A percentile compares a stretch with the other conserved stretches of the same genome.
These are phyloP conservation scores for Erynnis tages DNA, from an alignment of 2,888 invertebrate species.

Conservation along the genomic window DNA sequence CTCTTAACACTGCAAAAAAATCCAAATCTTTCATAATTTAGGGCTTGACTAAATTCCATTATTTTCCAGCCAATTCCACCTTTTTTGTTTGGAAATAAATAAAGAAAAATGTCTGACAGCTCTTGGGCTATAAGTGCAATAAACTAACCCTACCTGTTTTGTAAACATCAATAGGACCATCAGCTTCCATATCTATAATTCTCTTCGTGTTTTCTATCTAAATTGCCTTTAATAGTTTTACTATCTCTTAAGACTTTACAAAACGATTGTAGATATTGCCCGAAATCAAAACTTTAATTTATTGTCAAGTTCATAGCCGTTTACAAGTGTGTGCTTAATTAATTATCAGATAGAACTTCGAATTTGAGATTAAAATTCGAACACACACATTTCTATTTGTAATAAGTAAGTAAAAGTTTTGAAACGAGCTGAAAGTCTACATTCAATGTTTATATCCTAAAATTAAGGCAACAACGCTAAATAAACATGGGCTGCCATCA, in stretches of 20 bases:
- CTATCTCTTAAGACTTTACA: conserved; percentile 55
- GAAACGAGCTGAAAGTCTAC: conserved; percentile 6
- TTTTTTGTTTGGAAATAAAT: neutral
- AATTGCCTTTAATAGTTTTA: conserved; percentile 67
- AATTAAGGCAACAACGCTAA: conserved; percentile 46
- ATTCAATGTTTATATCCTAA: conserved; percentile 33
- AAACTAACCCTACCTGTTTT: conserved; percentile 3
- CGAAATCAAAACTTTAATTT: conserved; percentile 18
- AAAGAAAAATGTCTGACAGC: neutral
- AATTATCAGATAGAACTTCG: no score
- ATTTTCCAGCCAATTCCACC: no score
- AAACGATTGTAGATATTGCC: conserved; percentile 40
- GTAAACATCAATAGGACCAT: conserved; percentile 10
- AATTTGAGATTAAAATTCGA: conserved; percentile 4
- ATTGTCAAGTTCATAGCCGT: neutral
- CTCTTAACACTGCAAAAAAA: no score
- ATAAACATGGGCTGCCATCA: conserved; percentile 68
- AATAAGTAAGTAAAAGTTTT: conserved; percentile 1
- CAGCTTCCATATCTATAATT: conserved; percentile 8
- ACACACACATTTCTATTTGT: conserved; percentile 5
- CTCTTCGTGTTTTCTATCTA: conserved; percentile 53
- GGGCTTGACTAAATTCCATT: no score
- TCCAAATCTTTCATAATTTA: no score
- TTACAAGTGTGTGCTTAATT: no score
- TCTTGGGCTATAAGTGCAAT: no score